Evolutionary conservation across 2,888 invertebrate species (phyloP).

Genomic region (Phengaris alcon): DNA sequence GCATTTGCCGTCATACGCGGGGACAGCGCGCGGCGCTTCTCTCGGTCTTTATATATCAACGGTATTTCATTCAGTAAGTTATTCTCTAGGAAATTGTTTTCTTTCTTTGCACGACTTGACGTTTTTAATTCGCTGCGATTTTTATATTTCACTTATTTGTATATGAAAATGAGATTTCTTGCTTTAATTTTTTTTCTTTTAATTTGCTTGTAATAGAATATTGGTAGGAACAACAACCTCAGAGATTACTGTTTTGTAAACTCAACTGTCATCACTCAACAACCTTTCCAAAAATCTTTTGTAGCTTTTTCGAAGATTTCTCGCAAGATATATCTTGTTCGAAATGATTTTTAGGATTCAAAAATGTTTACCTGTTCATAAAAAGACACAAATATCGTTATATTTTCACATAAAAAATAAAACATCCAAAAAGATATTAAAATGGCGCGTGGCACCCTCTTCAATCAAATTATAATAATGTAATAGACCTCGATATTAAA

Average conservation of each 20-base stretch:
- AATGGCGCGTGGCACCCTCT: background rate
- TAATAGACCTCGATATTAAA: conserved; percentile 18
- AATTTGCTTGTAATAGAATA: too few relatives aligned
- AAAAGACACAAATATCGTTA: background rate
- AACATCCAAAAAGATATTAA: background rate
- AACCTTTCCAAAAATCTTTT: too few relatives aligned
- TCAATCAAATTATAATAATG: conserved; percentile 3
- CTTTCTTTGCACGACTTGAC: background rate
- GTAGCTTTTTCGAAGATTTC: background rate
- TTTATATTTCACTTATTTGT: background rate
- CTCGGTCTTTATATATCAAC: background rate
- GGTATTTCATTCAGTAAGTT: background rate
- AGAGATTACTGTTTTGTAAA: too few relatives aligned
- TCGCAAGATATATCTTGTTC: too few relatives aligned
- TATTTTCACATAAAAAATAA: background rate
- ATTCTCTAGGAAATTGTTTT: conserved; percentile 1
- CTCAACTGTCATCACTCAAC: background rate
- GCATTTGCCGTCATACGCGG: background rate
- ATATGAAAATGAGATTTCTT: background rate
- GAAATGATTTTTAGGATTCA: background rate
- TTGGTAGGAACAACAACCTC: too few relatives aligned
- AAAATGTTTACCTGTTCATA: background rate
- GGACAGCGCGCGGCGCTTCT: background rate
- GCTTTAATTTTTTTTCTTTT: background rate
- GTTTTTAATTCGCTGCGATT: background rate